Base-by-base conservation (phyloP, 2,113 vertebrate genomes). In the Sceloporus undulatus region DNA sequence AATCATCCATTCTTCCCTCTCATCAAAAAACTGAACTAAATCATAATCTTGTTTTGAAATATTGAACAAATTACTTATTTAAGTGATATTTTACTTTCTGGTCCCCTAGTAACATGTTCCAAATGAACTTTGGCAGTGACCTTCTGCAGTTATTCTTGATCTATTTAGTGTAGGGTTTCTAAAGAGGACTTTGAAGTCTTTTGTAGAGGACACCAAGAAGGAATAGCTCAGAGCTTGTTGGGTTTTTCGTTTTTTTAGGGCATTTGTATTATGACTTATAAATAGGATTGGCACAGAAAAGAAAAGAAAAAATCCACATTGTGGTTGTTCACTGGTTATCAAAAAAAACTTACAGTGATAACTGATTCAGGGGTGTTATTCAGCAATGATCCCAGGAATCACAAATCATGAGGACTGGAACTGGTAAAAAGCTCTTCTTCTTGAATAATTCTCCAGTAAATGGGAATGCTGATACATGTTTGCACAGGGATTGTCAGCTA, bases 1-100 rank as follows among this genome's bases (percentile, higher is more conserved):
- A 34, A 34, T 34, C 34, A 34, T 34, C 34, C 34, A 34, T 34
- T 10, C 38, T 16, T 82, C 40, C 73, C 40, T 71, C 62, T 48
- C 54, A 34, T 52, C 18, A 86, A 83, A 87, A 86, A 7, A 87
- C 48, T 73, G 1, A 65, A 76, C 85, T 56, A 75, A 86, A 79
- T 79, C 21, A 34, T 38, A 68, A 23, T 70, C 9, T 4, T 27
- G 5, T 11, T 59, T 14, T 48, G 48, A 23, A 77, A 79, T 42
- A 66, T 7, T 87, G 71, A 83, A 88, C 25, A 23, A 27, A 54
- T 77, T 75, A 38, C 38, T 66, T 34, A 29, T 71, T 82, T 34
- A 34, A 56, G 21, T 34, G 9, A 1, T 74, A 54, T 52, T 71
- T 71, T 83, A 23, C 2, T 16, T n/a, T 71, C 42, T 18, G 34